Evolutionary conservation across 2,888 invertebrate genomes (phyloP), one percentile per base, ranked within the genome.

Genomic region (Orthosia gothica): DNA sequence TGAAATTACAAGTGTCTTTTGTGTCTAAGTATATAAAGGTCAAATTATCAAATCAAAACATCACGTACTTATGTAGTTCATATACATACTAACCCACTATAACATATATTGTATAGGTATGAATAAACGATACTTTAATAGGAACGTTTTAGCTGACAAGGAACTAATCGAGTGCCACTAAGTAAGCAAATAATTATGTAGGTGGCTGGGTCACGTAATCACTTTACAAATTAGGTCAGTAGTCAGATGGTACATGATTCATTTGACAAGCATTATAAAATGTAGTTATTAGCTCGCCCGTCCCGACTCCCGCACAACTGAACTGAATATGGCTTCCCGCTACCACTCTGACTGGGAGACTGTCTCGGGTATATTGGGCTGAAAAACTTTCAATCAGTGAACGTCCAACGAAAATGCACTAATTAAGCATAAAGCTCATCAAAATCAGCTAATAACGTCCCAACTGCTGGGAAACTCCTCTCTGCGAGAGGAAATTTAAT

Each of bases 61-160:
- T 40, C 40, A 40, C 40, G 40, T 40, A 40, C 40, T 4, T 9
- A 1, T 40, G 40, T 40, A 40, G 40, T 1, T 4, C 40, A 9
- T 40, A 40, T 40, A 40, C 5, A 40, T 40, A 40, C 40, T 40
- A 40, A 40, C 40, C 40, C 40, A 40, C 40, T 40, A 7, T 32
- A 32, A 7, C 7, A 40, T 40, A 40, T 1, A 40, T 40, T 40
- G 7, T 40, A 40, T 40, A 40, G 40, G 40, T 40, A 40, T 9
- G 40, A 40, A 40, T 9, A 9, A 9, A 40, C 40, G 40, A 40
- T 40, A 40, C 9, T 9, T 9, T 32, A 7, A 5, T 32, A 7
- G 0, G 32, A 7, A 32, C 32, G 20, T 74, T 74, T 50, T 70
- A 79, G 50, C 52, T 58, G 52, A 74, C 23, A 47, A 54, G 45